These are phyloP conservation scores for Drosophila asahinai DNA, from an alignment of 1,140 invertebrate species.

Conservation along the genomic window DNA sequence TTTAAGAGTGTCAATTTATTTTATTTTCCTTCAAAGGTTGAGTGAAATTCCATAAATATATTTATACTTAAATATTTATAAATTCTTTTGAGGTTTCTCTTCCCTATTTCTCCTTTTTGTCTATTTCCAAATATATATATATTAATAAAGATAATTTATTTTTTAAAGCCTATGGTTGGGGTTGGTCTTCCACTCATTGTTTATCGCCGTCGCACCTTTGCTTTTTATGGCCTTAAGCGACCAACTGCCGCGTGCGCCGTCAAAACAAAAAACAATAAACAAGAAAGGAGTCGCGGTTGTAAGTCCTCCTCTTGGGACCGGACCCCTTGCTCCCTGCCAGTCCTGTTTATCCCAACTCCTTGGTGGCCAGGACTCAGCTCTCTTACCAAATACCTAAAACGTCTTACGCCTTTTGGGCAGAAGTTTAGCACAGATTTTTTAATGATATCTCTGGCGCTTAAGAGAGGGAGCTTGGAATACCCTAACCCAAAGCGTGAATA, in stretches of 20 bases:
- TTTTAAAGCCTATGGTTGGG: constrained; percentile 32
- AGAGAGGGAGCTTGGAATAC: neutral
- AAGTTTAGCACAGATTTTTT: constrained; percentile 69
- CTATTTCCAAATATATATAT: constrained; percentile 30
- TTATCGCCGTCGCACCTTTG: constrained; percentile 77
- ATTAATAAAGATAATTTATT: constrained; percentile 59
- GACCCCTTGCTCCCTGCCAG: neutral
- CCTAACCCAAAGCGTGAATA: neutral
- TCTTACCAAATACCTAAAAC: constrained; percentile 19
- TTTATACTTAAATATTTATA: no score
- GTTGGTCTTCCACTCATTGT: constrained; percentile 50
- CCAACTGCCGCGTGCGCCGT: constrained; percentile 66
- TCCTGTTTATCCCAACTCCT: constrained; percentile 3
- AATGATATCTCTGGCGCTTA: constrained; percentile 14
- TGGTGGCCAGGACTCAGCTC: constrained; percentile 3
- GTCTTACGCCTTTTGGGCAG: constrained; percentile 71
- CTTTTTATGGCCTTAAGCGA: constrained; percentile 75
- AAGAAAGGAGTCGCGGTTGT: constrained; percentile 30
- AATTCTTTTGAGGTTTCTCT: no score
- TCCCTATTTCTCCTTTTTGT: neutral
- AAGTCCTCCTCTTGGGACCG: neutral
- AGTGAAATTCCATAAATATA: no score
- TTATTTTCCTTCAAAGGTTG: no score
- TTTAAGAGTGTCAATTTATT: no score
- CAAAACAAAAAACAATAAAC: constrained; percentile 73